A percentile compares a stretch with the other conserved stretches of the same genome.
Conservation (phyloP, 2,113 vertebrate genomes). For the Romanogobio albipinnatus region DNA sequence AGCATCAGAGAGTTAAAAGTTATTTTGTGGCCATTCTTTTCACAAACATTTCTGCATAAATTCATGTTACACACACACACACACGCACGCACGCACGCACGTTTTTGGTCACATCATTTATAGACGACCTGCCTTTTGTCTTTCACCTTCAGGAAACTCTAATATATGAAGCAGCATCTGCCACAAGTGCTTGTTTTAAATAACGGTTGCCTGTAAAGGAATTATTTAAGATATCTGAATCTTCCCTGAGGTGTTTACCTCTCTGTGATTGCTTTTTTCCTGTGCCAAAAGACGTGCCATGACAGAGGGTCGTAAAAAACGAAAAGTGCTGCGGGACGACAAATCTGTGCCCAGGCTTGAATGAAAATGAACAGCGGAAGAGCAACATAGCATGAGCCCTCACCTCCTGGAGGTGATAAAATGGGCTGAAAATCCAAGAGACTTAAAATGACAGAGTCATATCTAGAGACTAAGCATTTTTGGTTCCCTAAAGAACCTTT, state of each 20-base stretch:
- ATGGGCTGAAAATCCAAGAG: too few species aligned
- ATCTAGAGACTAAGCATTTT: too few species aligned
- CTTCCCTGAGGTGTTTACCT: slow-evolving; percentile 59
- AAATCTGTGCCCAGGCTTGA: slow-evolving; percentile 47
- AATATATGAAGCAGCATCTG: slow-evolving; percentile 49
- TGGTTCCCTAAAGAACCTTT: too few species aligned
- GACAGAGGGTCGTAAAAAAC: slow-evolving; percentile 47
- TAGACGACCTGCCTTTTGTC: slow-evolving; percentile 42
- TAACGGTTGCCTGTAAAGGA: slow-evolving; percentile 59
- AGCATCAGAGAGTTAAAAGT: too few species aligned
- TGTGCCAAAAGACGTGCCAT: slow-evolving; percentile 39
- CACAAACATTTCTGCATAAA: too few species aligned
- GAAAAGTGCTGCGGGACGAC: slow-evolving; percentile 10
- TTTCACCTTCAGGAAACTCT: slow-evolving; percentile 49
- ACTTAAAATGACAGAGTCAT: too few species aligned
- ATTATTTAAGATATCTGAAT: slow-evolving; percentile 69
- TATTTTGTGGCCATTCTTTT: too few species aligned
- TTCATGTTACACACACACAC: too few species aligned
- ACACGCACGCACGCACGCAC: too few species aligned
- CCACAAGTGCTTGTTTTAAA: slow-evolving; percentile 61
- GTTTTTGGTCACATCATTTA: slow-evolving; percentile 41
- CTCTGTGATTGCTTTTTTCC: slow-evolving; percentile 46
- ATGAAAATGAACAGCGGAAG: slow-evolving; percentile 48
- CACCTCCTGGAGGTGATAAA: not conserved
- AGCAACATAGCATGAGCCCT: slow-evolving; percentile 66